A percentile compares a stretch with the other conserved stretches of the same genome.
Conservation (phyloP, 2,888 invertebrate species). For the Cylindroiulus punctatus region DNA sequence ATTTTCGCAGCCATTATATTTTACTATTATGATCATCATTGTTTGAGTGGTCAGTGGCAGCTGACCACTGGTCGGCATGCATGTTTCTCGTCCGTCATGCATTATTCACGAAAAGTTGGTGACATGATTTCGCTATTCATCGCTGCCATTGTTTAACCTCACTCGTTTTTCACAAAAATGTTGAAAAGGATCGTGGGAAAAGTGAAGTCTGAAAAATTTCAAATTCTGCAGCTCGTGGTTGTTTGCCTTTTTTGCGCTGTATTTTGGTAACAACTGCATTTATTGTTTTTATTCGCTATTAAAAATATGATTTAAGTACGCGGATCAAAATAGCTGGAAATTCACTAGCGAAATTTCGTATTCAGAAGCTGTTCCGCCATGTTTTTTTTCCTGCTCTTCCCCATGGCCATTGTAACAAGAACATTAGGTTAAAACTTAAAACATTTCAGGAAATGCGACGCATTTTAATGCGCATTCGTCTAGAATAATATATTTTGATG, state of each 20-base stretch:
- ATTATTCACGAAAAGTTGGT: conserved; percentile 6
- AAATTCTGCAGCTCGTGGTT: not conserved
- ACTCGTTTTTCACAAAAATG: not conserved
- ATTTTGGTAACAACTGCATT: conserved; percentile 20
- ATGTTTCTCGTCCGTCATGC: not conserved
- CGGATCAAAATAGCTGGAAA: not conserved
- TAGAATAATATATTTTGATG: not conserved
- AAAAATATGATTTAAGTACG: conserved; percentile 42
- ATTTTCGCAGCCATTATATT: too few species aligned
- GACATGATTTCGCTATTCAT: conserved; percentile 20
- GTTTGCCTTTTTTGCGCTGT: not conserved
- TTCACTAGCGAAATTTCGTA: not conserved
- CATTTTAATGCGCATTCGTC: conserved; percentile 15
- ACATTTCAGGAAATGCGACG: conserved; percentile 19
- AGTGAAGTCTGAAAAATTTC: not conserved
- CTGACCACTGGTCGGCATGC: not conserved
- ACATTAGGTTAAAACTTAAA: conserved; percentile 15
- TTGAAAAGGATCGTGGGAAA: conserved; percentile 31
- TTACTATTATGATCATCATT: too few species aligned
- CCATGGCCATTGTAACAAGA: not conserved
- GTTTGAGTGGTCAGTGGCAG: not conserved
- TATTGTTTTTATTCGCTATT: conserved; percentile 42
- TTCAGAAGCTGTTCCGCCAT: not conserved
- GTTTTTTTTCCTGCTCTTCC: not conserved
- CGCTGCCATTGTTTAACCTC: not conserved